These are phyloP conservation scores for Oreochromis niloticus DNA, from an alignment of 2,113 vertebrate species.

Conservation along the genomic window DNA sequence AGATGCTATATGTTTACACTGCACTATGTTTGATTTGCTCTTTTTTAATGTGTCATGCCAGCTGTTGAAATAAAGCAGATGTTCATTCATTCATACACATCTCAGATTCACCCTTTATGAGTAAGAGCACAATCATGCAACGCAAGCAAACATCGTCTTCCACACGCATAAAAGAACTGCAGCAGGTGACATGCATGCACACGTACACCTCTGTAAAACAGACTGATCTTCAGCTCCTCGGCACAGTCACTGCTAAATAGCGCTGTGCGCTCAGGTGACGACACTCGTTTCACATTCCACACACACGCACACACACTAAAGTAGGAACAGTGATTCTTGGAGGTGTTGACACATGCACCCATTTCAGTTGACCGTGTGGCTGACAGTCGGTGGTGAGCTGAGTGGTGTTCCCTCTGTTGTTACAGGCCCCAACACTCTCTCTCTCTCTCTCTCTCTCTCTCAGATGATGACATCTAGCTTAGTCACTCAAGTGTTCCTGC, in stretches of 20 bases:
- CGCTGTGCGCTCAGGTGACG: conserved; percentile 1
- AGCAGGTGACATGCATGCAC: conserved; percentile 8
- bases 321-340: conserved; percentile 21
- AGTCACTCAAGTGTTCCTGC: conserved; percentile 55
- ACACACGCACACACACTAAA: not conserved
- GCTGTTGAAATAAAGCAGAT: not conserved
- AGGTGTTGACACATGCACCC: conserved; percentile 62
- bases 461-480: conserved; percentile 63
- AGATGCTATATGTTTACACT: not conserved
- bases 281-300: not conserved
- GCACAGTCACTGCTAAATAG: not conserved
- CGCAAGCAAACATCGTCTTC: not conserved
- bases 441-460: conserved; percentile 14
- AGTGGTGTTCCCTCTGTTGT: conserved; percentile 43
- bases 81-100: not conserved
- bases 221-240: not conserved
- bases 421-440: conserved; percentile 44
- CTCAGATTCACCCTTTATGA: not conserved
- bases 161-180: not conserved
- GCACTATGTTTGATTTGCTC: not conserved
- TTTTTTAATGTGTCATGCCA: not conserved
- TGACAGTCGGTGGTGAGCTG: conserved; percentile 42
- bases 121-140: not conserved
- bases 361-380: conserved; percentile 45
- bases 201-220: not conserved